Base-by-base conservation (phyloP, 1,140 invertebrate species). In the Dinoponera quadriceps region DNA sequence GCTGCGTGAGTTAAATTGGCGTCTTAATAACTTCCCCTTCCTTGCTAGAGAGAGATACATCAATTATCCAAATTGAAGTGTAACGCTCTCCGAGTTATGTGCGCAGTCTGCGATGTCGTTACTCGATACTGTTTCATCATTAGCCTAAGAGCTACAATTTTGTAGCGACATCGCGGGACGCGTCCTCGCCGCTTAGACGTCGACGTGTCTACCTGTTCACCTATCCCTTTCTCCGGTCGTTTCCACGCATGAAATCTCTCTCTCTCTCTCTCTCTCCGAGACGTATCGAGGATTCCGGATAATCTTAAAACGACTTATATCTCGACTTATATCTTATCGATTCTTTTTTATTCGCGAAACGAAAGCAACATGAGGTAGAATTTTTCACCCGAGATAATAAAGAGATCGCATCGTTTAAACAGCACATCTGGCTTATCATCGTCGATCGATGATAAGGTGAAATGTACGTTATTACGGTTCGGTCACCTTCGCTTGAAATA, bases 61-160 rank as follows among this genome's bases (percentile, higher is more conserved):
- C 75, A 71, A 80, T 80, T 80, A 80, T 80, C 75, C 75, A 80
- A 80, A 80, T 80, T 80, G 75, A 68, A 80, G 65, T 80, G 75
- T 80, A 71, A 80, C 75, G 75, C 75, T 71, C 66, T 49, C 51
- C 48, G 44, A 80, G 38, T 80, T 80, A 80, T 80, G 65, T 71
- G 66, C 75, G 75, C 65, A 71, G 65, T 80, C 75, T 80, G 65
- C 75, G 54, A 51, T n/a, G 75, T 80, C 9, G 65, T 80, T 80
- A 80, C 48, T 71, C 75, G 75, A 80, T 80, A 57, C 75, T 80
- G 65, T 80, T 57, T 80, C 54, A 59, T 80, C 75, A 80, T 80
- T 71, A 77, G 74, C 11, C 20, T 16, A 44, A 80, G 75, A 71
- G 65, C 22, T 48, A 59, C 65, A 69, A 80, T 80, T 55, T 71